Conservation (phyloP, 1,140 invertebrate genomes). For the Bradysia coprophila region DNA sequence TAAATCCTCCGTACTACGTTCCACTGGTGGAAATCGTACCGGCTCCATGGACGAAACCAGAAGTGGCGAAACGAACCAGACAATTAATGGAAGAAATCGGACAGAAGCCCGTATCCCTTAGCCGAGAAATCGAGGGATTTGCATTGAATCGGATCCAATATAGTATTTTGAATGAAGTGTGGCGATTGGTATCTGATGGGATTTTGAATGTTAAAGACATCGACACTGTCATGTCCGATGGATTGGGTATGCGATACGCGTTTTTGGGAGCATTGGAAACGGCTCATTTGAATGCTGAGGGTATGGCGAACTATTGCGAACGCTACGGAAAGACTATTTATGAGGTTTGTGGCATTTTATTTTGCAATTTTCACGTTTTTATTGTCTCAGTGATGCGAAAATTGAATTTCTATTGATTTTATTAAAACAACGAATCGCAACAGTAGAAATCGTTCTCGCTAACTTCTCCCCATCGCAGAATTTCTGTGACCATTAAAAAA, state of each 20-base stretch:
- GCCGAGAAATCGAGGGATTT: slow-evolving; percentile 80
- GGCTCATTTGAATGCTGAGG: slow-evolving; percentile 86
- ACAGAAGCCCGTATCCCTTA: slow-evolving; percentile 71
- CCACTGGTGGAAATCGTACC: slow-evolving; percentile 88
- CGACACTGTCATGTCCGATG: slow-evolving; percentile 86
- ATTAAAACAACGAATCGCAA: too few species aligned
- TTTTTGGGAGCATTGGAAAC: slow-evolving; percentile 89
- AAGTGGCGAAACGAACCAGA: slow-evolving; percentile 33
- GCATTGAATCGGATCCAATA: slow-evolving; percentile 89
- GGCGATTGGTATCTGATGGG: slow-evolving; percentile 68
- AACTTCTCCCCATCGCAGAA: too few species aligned
- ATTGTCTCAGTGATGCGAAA: too few species aligned
- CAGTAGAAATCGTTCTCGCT: too few species aligned
- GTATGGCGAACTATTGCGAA: slow-evolving; percentile 35
- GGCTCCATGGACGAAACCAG: slow-evolving; percentile 65
- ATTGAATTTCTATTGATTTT: too few species aligned
- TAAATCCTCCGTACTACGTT: slow-evolving; percentile 93
- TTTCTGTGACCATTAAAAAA: too few species aligned
- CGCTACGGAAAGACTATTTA: slow-evolving; percentile 65
- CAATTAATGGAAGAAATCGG: slow-evolving; percentile 75
- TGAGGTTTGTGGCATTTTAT: slow-evolving; percentile 48
- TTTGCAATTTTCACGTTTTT: too few species aligned
- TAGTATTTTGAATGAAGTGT: slow-evolving; percentile 84
- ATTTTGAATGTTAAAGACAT: slow-evolving; percentile 74
- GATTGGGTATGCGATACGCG: slow-evolving; percentile 85